These are phyloP conservation scores for Crocidura indochinensis DNA, from an alignment of 2,797 vertebrate genomes.

Conservation along the genomic window DNA sequence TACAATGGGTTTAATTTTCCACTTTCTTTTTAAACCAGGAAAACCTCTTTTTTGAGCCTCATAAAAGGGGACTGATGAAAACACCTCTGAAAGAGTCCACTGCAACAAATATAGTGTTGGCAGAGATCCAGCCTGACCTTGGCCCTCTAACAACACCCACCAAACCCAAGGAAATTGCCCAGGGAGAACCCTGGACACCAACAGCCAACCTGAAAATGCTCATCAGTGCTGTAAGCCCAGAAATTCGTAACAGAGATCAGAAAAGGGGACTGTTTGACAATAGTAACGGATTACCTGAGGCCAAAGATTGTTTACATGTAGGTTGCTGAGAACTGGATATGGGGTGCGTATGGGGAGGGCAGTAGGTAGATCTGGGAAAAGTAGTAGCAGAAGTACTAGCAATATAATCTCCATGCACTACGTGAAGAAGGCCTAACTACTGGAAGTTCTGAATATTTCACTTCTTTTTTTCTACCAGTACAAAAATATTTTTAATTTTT, in stretches of 20 bases:
- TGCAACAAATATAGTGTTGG: constrained; percentile 76
- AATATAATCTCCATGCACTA: neutral
- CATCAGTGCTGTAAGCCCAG: constrained; percentile 97
- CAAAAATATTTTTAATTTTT: no score
- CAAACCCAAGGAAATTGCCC: constrained; percentile 91
- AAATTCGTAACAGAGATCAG: constrained; percentile 96
- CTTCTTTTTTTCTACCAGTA: neutral
- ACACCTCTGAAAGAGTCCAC: constrained; percentile 89
- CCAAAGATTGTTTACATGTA: constrained; percentile 91
- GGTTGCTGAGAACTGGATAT: constrained; percentile 49
- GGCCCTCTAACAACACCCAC: constrained; percentile 94
- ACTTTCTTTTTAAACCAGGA: constrained; percentile 88
- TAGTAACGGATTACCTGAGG: constrained; percentile 85
- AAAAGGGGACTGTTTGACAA: constrained; percentile 91
- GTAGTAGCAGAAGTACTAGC: neutral
- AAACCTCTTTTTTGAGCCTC: constrained; percentile 89
- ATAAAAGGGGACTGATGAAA: constrained; percentile 83
- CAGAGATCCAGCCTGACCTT: constrained; percentile 88
- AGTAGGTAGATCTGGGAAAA: no score
- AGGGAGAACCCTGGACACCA: constrained; percentile 97
- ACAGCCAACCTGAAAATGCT: constrained; percentile 98
- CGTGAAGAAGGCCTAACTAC: neutral
- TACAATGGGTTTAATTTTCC: constrained; percentile 43
- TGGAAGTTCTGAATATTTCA: constrained; percentile 5
- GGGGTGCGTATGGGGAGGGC: neutral